These are phyloP conservation scores for Microplitis mediator DNA, from an alignment of 1,140 invertebrate genomes.

Conservation along the genomic window DNA sequence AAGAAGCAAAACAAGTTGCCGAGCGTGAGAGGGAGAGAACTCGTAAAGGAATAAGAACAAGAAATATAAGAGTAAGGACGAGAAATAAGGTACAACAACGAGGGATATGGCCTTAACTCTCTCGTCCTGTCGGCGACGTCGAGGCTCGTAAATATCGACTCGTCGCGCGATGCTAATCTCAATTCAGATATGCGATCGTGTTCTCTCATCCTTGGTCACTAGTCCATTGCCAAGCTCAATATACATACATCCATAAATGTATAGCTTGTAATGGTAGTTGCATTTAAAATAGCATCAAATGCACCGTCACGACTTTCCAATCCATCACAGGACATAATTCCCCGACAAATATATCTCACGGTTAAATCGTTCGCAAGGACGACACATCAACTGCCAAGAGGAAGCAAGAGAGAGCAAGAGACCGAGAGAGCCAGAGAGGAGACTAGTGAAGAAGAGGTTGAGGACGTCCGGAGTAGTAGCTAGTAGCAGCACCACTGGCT, in stretches of 20 bases:
- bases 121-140: slow-evolving; percentile 32
- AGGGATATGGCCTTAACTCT: slow-evolving; percentile 26
- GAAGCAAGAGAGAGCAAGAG: too few relatives aligned
- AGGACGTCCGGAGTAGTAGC: not conserved
- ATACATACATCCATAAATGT: too few relatives aligned
- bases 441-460: not conserved
- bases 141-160: slow-evolving; percentile 42
- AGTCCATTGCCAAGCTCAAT: slow-evolving; percentile 1
- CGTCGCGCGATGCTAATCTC: slow-evolving; percentile 53
- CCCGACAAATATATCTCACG: not conserved
- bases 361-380: too few relatives aligned
- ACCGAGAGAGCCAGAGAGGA: too few relatives aligned
- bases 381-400: not conserved
- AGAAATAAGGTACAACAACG: slow-evolving; percentile 15
- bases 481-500: not conserved
- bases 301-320: too few relatives aligned
- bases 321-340: too few relatives aligned
- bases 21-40: not conserved
- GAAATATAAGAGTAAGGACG: slow-evolving; percentile 22
- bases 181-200: slow-evolving; percentile 49
- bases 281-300: too few relatives aligned
- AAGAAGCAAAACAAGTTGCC: slow-evolving; percentile 4
- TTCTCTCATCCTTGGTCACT: not conserved
- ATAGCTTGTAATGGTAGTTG: too few relatives aligned
- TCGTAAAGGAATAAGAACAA: not conserved